Conservation (phyloP, 2,888 invertebrate species). For the Thera obeliscata region DNA sequence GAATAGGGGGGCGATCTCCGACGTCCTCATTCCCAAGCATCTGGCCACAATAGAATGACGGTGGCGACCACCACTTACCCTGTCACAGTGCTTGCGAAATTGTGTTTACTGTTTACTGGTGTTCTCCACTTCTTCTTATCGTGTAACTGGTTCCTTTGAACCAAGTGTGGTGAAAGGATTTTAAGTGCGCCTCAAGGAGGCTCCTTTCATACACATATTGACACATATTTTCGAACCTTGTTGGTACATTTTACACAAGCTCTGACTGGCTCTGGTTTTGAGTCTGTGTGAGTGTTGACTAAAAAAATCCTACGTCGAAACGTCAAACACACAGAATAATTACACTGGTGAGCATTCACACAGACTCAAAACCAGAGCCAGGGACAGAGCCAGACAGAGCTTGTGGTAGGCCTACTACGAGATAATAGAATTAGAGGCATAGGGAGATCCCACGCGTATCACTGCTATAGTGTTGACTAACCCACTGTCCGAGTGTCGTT, state of each 20-base stretch:
- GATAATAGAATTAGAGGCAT: slow-evolving; percentile 68
- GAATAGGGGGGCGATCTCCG: slow-evolving; percentile 9
- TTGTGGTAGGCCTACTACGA: slow-evolving; percentile 13
- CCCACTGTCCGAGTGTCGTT: slow-evolving; percentile 2
- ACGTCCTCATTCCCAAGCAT: slow-evolving; percentile 28
- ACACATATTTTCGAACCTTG: no score
- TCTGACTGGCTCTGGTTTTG: no score
- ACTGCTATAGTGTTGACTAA: slow-evolving; percentile 14
- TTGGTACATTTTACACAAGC: no score
- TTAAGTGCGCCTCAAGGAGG: no score
- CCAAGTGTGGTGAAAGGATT: no score
- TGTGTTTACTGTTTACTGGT: slow-evolving; percentile 45
- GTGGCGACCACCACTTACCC: slow-evolving; percentile 30
- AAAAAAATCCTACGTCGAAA: no score
- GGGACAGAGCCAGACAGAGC: no score
- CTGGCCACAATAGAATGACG: slow-evolving; percentile 59
- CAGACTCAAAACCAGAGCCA: no score
- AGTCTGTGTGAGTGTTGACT: no score
- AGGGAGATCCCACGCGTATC: slow-evolving; percentile 58
- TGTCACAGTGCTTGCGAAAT: slow-evolving; percentile 57
- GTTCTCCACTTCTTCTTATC: slow-evolving; percentile 17
- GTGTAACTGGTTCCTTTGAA: neutral
- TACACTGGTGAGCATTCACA: no score
- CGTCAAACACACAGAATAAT: no score
- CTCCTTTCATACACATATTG: no score